Base-by-base conservation (phyloP, 2,888 invertebrate species). In the Uropetala carovei region DNA sequence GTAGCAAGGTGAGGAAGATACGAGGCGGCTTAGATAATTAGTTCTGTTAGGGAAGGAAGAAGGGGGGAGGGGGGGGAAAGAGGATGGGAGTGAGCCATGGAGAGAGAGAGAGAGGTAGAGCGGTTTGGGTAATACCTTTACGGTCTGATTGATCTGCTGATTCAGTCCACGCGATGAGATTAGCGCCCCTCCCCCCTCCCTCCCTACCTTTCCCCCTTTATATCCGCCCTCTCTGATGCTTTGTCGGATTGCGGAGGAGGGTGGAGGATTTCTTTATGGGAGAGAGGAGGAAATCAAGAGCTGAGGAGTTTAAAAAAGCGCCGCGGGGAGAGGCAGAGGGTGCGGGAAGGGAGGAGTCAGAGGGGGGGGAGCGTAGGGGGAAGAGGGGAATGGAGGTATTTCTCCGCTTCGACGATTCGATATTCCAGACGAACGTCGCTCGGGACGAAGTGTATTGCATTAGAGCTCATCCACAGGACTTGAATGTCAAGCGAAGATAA, bases 121-220 rank as follows among this genome's bases (percentile, higher is more conserved):
- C 43, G 5, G 43, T 22, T 75, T 75, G n/a, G 22, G 22, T 75
- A 27, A 75, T 75, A 22, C 75, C 75, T 75, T 75, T 11, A 75
- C 75, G 75, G 75, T 75, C 75, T 13, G 27, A 75, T 75, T 75
- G 75, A 75, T 75, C 75, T 75, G 75, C 75, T 22, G 22, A 75
- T 75, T 75, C 27, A 75, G 75, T 75, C 27, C 75, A 27, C 10
- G 68, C 68, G 75, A 75, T 75, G 75, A 22, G 75, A 75, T 75
- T 75, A 75, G 75, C 75, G 22, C 2, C 10, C n/a, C n/a, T n/a
- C n/a, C n/a, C n/a, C n/a, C n/a, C n/a, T n/a, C n/a, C n/a, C n/a
- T n/a, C n/a, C n/a, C n/a, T n/a, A n/a, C n/a, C n/a, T n/a, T n/a
- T n/a, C n/a, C n/a, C 68, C 68, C 43, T 43, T 5, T 43, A 43